Conservation (phyloP, 1,140 invertebrate genomes). For the Meteorus sp. region DNA sequence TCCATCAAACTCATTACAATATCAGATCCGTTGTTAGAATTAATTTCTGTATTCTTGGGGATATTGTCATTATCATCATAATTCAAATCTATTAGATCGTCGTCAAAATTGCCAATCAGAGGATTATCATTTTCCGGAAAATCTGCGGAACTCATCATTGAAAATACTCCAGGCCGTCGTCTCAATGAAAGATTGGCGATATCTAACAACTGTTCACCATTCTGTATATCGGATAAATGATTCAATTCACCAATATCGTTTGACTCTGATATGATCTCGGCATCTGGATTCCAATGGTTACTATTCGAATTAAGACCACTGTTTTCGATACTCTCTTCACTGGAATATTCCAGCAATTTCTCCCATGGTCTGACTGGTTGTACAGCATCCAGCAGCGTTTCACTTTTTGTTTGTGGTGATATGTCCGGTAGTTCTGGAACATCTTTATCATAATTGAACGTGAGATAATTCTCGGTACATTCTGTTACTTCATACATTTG, state of each 20-base stretch:
- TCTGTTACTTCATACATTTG: no score
- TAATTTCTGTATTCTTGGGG: not conserved
- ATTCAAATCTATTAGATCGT: not conserved
- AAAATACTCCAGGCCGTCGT: constrained; percentile 32
- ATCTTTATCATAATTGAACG: not conserved
- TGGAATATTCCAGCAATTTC: constrained; percentile 11
- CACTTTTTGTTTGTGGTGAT: no score
- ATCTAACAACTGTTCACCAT: not conserved
- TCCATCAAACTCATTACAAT: not conserved
- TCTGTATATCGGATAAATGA: not conserved
- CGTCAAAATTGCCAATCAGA: not conserved
- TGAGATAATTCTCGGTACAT: not conserved
- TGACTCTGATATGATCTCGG: no score
- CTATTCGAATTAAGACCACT: no score
- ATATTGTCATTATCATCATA: not conserved
- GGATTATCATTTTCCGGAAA: not conserved
- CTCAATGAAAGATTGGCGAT: constrained; percentile 27
- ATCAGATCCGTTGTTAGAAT: not conserved
- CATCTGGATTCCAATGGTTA: no score
- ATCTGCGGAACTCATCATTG: constrained; percentile 14
- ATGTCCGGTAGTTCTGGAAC: no score
- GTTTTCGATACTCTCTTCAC: constrained; percentile 17
- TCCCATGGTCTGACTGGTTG: no score
- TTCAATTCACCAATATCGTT: not conserved
- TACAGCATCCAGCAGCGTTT: no score